Base-by-base conservation (phyloP, 1,140 invertebrate genomes). In the Zaprionus vittiger region DNA sequence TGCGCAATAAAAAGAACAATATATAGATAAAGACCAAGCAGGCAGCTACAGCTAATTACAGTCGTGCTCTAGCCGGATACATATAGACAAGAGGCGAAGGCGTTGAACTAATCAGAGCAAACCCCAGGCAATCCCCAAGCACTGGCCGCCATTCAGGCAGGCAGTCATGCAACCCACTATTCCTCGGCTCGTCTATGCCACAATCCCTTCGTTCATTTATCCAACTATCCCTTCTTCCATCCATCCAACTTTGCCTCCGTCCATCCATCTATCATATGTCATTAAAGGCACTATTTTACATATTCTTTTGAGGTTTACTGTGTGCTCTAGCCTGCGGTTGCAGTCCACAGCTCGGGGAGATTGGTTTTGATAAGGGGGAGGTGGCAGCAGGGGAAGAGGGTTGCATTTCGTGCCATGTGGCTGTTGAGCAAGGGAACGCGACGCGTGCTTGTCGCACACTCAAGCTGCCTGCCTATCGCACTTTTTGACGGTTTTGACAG, bases 401-500 rank as follows among this genome's bases (percentile, higher is more conserved):
- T 34, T 63, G 67, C 56, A 49, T 37, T 44, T 28, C 26, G 4
- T 49, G 28, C n/a, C 12, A 24, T n/a, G 49, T 34, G 67, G 26
- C 55, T 60, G 68, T 72, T 71, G 28, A 70, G 41, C 34, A 38
- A 56, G 41, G n/a, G n/a, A 37, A 20, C 31, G 54, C 37, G 57
- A 41, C 26, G n/a, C n/a, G 14, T 41, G 63, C 54, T 56, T 38
- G 37, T 56, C 37, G 38, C 38, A 52, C 62, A 64, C 47, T 64
- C 63, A 26, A 66, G 63, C 61, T 65, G 68, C 61, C 63, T 81
- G 65, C 57, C 82, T 84, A 84, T 84, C 81, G 78, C 57, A 81
- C 57, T 68, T 77, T 86, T 83, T 83, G 84, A 87, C 81, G 83
- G 79, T 83, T 87, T 79, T 84, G 85, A 87, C 84, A 83, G 69